Evolutionary conservation across 2,113 vertebrate species (phyloP).

Genomic region (Lophura nycthemera): DNA sequence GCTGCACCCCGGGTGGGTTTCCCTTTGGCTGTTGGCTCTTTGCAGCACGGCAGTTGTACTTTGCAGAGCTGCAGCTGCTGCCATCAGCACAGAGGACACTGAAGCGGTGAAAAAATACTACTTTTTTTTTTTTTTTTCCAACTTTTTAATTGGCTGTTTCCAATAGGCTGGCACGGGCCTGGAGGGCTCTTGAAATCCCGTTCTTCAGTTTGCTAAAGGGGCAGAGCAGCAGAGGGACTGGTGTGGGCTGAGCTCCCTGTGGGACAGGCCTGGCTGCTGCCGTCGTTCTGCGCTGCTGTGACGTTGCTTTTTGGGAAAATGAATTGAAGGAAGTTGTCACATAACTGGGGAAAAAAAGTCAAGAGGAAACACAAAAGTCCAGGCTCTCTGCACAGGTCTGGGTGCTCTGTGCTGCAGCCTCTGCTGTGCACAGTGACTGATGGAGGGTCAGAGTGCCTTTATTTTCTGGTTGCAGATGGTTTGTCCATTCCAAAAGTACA

Average conservation of each 20-base stretch:
- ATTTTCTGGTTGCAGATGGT: rapidly evolving
- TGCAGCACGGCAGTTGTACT: not conserved
- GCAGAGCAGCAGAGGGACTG: not conserved
- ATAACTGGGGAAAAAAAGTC: not conserved
- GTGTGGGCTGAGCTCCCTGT: no score
- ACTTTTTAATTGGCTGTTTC: not conserved
- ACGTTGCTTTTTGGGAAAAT: constrained; percentile 24
- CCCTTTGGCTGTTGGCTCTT: not conserved
- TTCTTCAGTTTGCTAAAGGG: not conserved
- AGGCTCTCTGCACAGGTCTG: not conserved
- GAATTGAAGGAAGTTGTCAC: constrained; percentile 57
- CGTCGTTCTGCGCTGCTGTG: not conserved
- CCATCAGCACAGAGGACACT: not conserved
- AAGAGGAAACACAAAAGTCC: not conserved
- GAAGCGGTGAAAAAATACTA: not conserved
- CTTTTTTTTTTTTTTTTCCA: not conserved
- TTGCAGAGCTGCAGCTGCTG: not conserved
- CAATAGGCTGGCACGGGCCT: not conserved
- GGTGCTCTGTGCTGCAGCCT: not conserved
- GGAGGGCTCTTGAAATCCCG: constrained; percentile 1
- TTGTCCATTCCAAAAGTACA: not conserved
- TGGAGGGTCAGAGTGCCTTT: not conserved
- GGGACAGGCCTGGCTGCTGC: not conserved
- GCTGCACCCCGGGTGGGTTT: no score
- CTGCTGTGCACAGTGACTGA: not conserved